Evolutionary conservation across 2,888 invertebrate species (phyloP), one percentile per base, ranked within the genome.

Genomic region (Venustoraphidia nigricollis): DNA sequence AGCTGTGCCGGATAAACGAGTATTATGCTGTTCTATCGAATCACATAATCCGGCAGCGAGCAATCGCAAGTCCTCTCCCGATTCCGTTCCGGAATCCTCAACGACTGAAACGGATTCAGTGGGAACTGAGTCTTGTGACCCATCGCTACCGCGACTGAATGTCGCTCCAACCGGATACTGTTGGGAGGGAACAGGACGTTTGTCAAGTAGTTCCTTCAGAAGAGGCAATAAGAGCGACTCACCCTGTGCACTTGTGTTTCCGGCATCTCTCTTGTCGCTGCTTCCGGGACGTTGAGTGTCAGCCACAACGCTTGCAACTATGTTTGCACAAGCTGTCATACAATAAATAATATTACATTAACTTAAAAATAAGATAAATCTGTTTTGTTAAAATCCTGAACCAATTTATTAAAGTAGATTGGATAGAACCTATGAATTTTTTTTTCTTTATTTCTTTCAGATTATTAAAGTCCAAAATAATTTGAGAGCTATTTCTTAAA

Each of bases 141-240:
- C 48, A 44, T 50, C 46, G 45, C 42, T 48, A 38, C 53, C 56
- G 51, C 47, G 44, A 38, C 53, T 53, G 46, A 60, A 49, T 54
- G 55, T 53, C 55, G 54, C 52, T 55, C 46, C 36, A 37, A 34
- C 17, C 34, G 47, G 9, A 36, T 10, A 40, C 34, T 39, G 47
- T 14, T 46, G 49, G 35, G 34, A 36, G 10, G 44, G 44, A 14
- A 37, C 37, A 27, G 35, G 41, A 43, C 52, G 51, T 51, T 54
- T 52, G 59, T 76, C 74, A 62, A 80, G 71, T 62, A 79, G 71
- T 51, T 76, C 78, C 70, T 79, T 79, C 64, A 79, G 75, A 64
- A 79, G 72, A 61, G 79, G 79, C 59, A 80, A 74, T 57, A 80
- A 74, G 62, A 79, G 76, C 59, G 79, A 83, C 83, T 84, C 84